These are phyloP conservation scores for Dasyurus viverrinus DNA, from an alignment of 2,113 vertebrate species.

Conservation along the genomic window DNA sequence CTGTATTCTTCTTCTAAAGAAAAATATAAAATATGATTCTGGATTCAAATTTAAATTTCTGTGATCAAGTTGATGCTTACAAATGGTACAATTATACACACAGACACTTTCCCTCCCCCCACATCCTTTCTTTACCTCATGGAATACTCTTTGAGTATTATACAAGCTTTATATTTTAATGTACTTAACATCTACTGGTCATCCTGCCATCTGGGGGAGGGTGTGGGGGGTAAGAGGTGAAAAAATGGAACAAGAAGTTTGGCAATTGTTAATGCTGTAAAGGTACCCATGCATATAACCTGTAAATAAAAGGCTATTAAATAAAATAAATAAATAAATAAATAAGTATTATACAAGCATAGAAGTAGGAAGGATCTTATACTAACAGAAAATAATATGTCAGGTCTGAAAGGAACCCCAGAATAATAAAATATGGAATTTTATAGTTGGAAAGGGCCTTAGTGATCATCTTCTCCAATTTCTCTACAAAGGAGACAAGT, in stretches of 20 bases:
- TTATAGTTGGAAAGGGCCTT: neutral
- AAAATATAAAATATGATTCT: slow-evolving; percentile 68
- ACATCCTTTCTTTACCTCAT: slow-evolving; percentile 38
- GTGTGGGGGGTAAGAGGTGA: no score
- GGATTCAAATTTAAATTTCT: slow-evolving; percentile 84
- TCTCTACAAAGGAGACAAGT: neutral
- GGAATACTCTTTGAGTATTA: slow-evolving; percentile 24
- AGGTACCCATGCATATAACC: no score
- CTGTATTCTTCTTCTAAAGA: slow-evolving; percentile 76
- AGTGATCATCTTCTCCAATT: neutral
- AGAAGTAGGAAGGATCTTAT: neutral
- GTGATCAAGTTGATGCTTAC: slow-evolving; percentile 81
- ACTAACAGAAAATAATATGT: neutral
- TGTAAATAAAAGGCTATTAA: no score
- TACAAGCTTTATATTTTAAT: no score
- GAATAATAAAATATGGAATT: neutral
- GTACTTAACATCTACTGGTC: no score
- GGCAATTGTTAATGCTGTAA: no score
- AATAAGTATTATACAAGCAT: neutral
- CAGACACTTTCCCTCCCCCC: no score
- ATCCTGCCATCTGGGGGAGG: no score
- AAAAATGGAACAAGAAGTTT: no score
- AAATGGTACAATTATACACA: slow-evolving; percentile 72
- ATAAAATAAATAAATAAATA: no score
- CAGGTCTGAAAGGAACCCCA: neutral